Evolutionary conservation across 2,797 vertebrate species (phyloP).

Genomic region (Labroides dimidiatus): DNA sequence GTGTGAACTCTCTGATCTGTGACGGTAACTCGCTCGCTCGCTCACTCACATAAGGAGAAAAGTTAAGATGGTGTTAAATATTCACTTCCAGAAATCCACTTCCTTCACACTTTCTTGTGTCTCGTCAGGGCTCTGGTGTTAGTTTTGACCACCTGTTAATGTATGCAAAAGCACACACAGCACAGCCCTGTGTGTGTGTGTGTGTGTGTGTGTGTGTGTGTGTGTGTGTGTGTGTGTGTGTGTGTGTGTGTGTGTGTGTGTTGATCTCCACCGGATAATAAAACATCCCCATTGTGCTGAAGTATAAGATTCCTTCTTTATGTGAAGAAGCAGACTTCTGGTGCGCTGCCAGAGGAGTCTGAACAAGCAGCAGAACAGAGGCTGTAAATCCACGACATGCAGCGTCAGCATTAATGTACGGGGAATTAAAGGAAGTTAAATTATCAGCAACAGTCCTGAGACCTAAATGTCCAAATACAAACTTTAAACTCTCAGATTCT

Average conservation of each 20-base stretch:
- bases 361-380: constrained; percentile 16
- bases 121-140: constrained; percentile 16
- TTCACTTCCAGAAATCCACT: constrained; percentile 41
- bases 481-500: not conserved
- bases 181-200: not conserved
- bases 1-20: constrained; percentile 26
- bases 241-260: constrained; percentile 13
- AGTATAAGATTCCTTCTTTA: constrained; percentile 59
- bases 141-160: constrained; percentile 45
- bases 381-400: constrained; percentile 56
- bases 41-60: not conserved
- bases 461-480: constrained; percentile 7
- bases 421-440: constrained; percentile 37
- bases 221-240: constrained; percentile 13
- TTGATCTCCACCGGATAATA: constrained; percentile 61
- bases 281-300: constrained; percentile 70
- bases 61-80: constrained; percentile 28
- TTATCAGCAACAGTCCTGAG: constrained; percentile 18
- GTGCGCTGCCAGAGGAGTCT: constrained; percentile 34
- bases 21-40: constrained; percentile 20
- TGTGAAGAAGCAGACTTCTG: constrained; percentile 51
- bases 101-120: constrained; percentile 16
- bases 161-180: not conserved
- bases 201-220: constrained; percentile 19
- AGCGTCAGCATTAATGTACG: constrained; percentile 47